Base-by-base conservation (phyloP, 2,113 vertebrate species). In the crab-eating macaque (Macaca fascicularis) region DNA sequence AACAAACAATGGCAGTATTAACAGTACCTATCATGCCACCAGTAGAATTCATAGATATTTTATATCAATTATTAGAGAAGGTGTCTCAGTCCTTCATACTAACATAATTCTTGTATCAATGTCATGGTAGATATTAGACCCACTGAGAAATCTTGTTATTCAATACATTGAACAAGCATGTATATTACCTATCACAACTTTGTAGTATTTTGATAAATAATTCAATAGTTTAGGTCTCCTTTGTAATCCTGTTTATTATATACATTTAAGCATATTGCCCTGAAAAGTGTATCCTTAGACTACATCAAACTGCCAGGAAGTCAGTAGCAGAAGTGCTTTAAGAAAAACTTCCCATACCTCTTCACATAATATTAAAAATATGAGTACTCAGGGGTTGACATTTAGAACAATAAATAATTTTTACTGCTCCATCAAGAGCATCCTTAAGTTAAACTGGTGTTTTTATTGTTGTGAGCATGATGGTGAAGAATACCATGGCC, bases 111-210 rank as follows among this genome's bases (percentile, higher is more conserved):
- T 86, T 64, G 11, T 3, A 35, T 59, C 2, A 2, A 25, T 90
- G 55, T 48, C 64, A n/a, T 38, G 27, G 43, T 90, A 78, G 23
- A 50, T 30, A 32, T 35, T 93, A 86, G 83, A 91, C 25, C 25
- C 50, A 78, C 11, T 76, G 74, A 89, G 64, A 95, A 90, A 88
- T 76, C 48, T 94, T 81, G 7, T 40, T 75, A 74, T 85, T 92
- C n/a, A 92, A 17, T 67, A 67, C 23, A 45, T 78, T 64, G 76
- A 70, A 35, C 6, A 52, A 43, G 13, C 55, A 78, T 27, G 19
- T 48, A 5, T 48, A 76, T 70, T 90, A 80, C 38, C 45, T 87
- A 64, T 75, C 75, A 80, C 16, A 80, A 20, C 12, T 14, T 61
- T 90, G 84, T 40, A 57, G 25, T 78, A 19, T 76, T 87, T 89